These are phyloP conservation scores for Orthonychiurus folsomi DNA, from an alignment of 2,888 invertebrate genomes.

Conservation along the genomic window DNA sequence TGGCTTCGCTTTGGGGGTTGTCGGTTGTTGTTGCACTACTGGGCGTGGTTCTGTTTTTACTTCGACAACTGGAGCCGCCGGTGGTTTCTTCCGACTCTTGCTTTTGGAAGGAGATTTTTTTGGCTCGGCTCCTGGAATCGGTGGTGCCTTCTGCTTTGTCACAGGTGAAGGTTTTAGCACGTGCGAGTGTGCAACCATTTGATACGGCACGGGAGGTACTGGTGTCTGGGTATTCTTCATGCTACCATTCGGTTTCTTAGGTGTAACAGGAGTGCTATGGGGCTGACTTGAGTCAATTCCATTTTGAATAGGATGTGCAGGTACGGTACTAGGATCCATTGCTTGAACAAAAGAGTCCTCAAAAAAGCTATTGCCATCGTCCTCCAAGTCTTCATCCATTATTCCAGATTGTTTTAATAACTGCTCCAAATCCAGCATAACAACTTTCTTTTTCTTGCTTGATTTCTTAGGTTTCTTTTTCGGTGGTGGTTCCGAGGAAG, in stretches of 20 bases:
- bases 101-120: slow-evolving; percentile 6
- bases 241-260: slow-evolving; percentile 30
- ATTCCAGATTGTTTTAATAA: slow-evolving; percentile 39
- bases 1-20: background rate
- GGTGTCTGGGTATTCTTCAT: slow-evolving; percentile 11
- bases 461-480: slow-evolving; percentile 26
- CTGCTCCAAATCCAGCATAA: slow-evolving; percentile 37
- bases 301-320: background rate
- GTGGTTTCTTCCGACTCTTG: slow-evolving; percentile 8
- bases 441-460: slow-evolving; percentile 35
- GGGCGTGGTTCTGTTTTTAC: background rate
- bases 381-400: slow-evolving; percentile 38
- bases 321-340: background rate
- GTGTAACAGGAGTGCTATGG: background rate
- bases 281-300: background rate
- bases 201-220: background rate
- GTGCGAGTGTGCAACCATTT: slow-evolving; percentile 16
- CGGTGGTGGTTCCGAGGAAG: slow-evolving; percentile 27
- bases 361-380: slow-evolving; percentile 35
- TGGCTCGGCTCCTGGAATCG: background rate
- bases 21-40: no score
- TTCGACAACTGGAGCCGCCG: background rate
- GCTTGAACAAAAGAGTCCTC: slow-evolving; percentile 9
- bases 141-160: slow-evolving; percentile 14
- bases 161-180: slow-evolving; percentile 18